These are phyloP conservation scores for Drosophila carrolli DNA, from an alignment of 1,140 invertebrate species.

Conservation along the genomic window DNA sequence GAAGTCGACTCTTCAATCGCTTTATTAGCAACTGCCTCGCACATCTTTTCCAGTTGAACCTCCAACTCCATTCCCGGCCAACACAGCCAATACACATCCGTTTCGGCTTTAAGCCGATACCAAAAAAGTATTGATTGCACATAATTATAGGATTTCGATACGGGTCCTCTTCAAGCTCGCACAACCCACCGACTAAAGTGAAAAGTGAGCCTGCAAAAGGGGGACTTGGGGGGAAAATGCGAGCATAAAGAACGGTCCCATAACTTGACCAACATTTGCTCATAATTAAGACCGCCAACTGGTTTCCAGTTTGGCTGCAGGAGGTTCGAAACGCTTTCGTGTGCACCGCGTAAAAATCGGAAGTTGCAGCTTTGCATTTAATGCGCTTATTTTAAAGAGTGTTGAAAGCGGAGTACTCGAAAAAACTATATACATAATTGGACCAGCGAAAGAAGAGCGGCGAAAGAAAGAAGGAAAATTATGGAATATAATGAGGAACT, in stretches of 20 bases:
- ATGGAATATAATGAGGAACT: conserved; percentile 25
- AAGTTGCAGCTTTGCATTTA: conserved; percentile 77
- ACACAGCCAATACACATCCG: conserved; percentile 48
- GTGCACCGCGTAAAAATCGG: conserved; percentile 71
- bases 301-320: conserved; percentile 43
- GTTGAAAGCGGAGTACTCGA: conserved; percentile 63
- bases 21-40: conserved; percentile 52
- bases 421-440: conserved; percentile 23
- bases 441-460: background rate
- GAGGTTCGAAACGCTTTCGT: conserved; percentile 26
- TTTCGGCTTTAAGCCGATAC: conserved; percentile 64
- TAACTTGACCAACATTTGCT: conserved; percentile 70
- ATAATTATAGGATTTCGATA: conserved; percentile 76
- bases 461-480: background rate
- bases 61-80: conserved; percentile 3
- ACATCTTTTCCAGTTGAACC: background rate
- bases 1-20: conserved; percentile 38
- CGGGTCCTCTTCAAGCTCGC: conserved; percentile 13
- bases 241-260: conserved; percentile 47
- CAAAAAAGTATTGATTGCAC: conserved; percentile 79
- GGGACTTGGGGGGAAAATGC: background rate
- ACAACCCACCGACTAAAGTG: conserved; percentile 40
- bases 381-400: conserved; percentile 77
- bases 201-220: conserved; percentile 50
- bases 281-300: conserved; percentile 71